Evolutionary conservation across 2,888 invertebrate species (phyloP), one percentile per base, ranked within the genome.

Genomic region (Xestia rhomboidea): DNA sequence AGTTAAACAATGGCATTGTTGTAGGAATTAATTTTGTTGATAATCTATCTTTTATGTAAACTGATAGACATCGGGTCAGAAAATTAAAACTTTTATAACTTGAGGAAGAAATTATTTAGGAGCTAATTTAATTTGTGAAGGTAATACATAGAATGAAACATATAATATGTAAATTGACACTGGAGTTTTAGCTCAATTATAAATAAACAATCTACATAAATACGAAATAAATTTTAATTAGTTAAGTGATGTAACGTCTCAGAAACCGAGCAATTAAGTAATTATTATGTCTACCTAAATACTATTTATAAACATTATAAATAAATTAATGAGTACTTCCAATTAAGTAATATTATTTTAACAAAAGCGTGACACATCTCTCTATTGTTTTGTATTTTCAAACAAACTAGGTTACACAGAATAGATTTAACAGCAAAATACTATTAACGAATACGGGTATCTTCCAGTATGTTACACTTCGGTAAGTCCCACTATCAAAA

Each of bases 1-100:
- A 88, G 83, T 83, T 86, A 91, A 91, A 94, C 93, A 93, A 94
- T 93, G 91, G 91, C 87, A 88, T 89, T 89, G 79, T 80, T 80
- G 66, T 84, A 71, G 74, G 68, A 72, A 76, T 77, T 76, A 68
- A 78, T 82, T 80, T 73, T 51, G 73, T 73, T 72, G 34, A 71
- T 84, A 24, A 57, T 63, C 76, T 70, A 82, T 81, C 34, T 68
- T 60, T 73, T 30, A 41, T 18, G 34, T 63, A 38, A 27, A 21
- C 49, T 44, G 73, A 79, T 73, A n/a, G 1, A 44, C 46, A 73
- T 79, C 74, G 34, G 44, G n/a, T 30, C 21, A 54, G 21, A 67
- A 41, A 51, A 60, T 38, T n/a, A 3, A 73, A 73, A 78, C 21
- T 57, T 78, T 38, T 63, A 57, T 57, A 64, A 49, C 7, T 71